Percentiles rank a stretch among this genome's conserved stretches.
Conservation (phyloP, 2,113 vertebrate genomes). For the Sorex fumeus region DNA sequence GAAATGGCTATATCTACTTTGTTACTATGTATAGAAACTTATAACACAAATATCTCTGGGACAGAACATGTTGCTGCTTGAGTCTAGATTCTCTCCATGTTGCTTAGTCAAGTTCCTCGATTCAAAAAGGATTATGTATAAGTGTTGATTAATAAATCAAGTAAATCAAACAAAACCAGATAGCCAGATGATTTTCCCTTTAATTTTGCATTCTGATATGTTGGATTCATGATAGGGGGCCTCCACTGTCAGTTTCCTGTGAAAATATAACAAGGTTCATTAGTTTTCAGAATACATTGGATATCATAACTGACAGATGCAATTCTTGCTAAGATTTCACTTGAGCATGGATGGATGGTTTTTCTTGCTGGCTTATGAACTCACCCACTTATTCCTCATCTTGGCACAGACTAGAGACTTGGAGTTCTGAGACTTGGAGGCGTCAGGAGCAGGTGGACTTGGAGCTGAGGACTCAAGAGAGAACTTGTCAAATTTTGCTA, state of each 20-base stretch:
- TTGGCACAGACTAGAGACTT: constrained; percentile 47
- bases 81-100: neutral
- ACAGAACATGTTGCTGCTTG: neutral
- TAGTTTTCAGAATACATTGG: constrained; percentile 35
- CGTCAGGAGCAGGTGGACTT: constrained; percentile 48
- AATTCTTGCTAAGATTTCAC: neutral
- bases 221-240: neutral
- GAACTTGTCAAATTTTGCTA: constrained; percentile 71
- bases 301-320: constrained; percentile 9
- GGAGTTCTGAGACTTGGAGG: constrained; percentile 6
- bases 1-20: neutral
- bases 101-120: neutral
- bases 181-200: neutral
- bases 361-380: constrained; percentile 39
- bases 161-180: constrained; percentile 20
- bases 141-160: constrained; percentile 27
- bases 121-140: neutral
- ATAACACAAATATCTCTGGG: neutral
- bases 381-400: constrained; percentile 6
- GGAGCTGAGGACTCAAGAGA: constrained; percentile 27
- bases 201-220: neutral
- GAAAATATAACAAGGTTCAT: constrained; percentile 2
- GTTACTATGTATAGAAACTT: neutral
- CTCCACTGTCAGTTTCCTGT: constrained; percentile 4
- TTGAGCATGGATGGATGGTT: neutral